A percentile compares a stretch with the other conserved stretches of the same genome.
phyloP scores from a whole-genome alignment of 2,113 vertebrate species.

The western clawed frog (Xenopus tropicalis) region UCB_Xtro_10.0 CM004443.2:159249501-159250000 shows the following conservation, averaged over 20 bases:
- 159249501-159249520: constrained; percentile 24
- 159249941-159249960: too few species aligned
- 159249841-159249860: too few species aligned
- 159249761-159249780: constrained; percentile 6
- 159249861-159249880: too few species aligned
- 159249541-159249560: constrained; percentile 31
- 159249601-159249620: constrained; percentile 34
- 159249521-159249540: constrained; percentile 17
- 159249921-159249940: too few species aligned
- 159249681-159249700: constrained; percentile 32
- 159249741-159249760: constrained; percentile 19
- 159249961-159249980: too few species aligned
- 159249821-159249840: too few species aligned
- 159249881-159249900: too few species aligned
- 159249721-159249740: constrained; percentile 32
- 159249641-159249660: constrained; percentile 38
- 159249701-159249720: constrained; percentile 11
- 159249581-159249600: constrained; percentile 24
- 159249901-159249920: too few species aligned
- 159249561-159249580: constrained; percentile 34
- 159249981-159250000: too few species aligned
- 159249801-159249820: too few species aligned
- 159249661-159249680: constrained; percentile 42
- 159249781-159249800: constrained; percentile 4
- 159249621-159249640: constrained; percentile 40